phyloP scores from a whole-genome alignment of 2,888 invertebrate species.

The Sphecodes monilicornis region DNA sequence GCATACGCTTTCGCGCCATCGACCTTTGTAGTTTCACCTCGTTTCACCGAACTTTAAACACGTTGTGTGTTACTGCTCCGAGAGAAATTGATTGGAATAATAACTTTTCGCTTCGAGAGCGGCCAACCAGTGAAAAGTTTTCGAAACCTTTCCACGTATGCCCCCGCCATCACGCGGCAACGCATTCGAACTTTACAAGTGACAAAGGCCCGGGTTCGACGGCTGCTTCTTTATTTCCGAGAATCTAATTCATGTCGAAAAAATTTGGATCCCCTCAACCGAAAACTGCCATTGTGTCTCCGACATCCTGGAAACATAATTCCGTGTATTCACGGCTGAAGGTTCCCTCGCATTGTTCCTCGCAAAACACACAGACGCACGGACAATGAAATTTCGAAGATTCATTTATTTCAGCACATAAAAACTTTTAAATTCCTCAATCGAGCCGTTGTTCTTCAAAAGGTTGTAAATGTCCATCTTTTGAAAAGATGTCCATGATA shows the following conservation, averaged over 20 bases:
- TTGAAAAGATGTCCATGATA: too few relatives aligned
- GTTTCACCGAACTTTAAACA: constrained; percentile 65
- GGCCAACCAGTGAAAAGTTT: constrained; percentile 56
- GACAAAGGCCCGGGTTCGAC: constrained; percentile 36
- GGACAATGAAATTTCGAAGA: neutral
- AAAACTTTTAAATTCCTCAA: too few relatives aligned
- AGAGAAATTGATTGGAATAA: constrained; percentile 69
- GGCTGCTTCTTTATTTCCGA: constrained; percentile 38
- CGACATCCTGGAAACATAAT: neutral
- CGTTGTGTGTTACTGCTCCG: constrained; percentile 58
- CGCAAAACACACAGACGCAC: too few relatives aligned
- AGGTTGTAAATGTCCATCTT: too few relatives aligned
- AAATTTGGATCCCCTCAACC: neutral
- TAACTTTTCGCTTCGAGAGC: constrained; percentile 59
- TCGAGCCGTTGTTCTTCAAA: too few relatives aligned
- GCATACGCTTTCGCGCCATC: constrained; percentile 40
- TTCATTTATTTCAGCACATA: neutral
- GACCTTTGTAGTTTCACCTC: constrained; percentile 60
- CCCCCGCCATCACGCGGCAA: constrained; percentile 28
- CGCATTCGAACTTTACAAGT: constrained; percentile 26
- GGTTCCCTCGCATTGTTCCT: neutral
- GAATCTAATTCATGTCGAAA: constrained; percentile 44
- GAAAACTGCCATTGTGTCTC: neutral
- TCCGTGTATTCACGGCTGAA: neutral
- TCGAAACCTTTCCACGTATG: constrained; percentile 60